Percentiles rank a stretch among this genome's conserved stretches.
phyloP scores from a whole-genome alignment of 2,797 vertebrate species.

The Hafferia zeledoni region DNA sequence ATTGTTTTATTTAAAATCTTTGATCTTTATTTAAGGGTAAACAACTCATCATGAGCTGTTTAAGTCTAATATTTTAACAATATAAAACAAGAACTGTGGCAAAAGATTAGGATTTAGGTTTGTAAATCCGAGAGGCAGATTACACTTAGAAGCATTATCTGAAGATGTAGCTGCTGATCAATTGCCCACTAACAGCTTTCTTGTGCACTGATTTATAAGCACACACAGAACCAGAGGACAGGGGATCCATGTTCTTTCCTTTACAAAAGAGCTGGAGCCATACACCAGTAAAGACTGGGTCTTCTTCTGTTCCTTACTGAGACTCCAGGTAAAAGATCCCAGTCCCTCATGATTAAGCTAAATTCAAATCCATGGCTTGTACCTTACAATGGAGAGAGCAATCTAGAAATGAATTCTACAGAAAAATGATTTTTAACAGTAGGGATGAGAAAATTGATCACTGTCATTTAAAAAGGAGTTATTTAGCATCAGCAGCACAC shows the following conservation, averaged over 20 bases:
- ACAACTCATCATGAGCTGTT: not conserved
- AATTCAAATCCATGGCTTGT: not conserved
- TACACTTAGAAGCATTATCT: not conserved
- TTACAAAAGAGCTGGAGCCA: not conserved
- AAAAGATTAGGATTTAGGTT: not conserved
- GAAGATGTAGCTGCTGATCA: not conserved
- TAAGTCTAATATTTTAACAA: not conserved
- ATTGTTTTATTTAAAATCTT: not conserved
- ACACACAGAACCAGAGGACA: not conserved
- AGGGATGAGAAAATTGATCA: not conserved
- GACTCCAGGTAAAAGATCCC: not conserved
- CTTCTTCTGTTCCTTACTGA: not conserved
- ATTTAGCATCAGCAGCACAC: not conserved
- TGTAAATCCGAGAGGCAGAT: not conserved
- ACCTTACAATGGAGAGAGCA: not conserved
- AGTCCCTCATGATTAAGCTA: not conserved
- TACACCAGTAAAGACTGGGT: accelerated
- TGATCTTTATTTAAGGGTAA: not conserved
- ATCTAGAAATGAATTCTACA: not conserved
- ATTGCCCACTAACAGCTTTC: not conserved
- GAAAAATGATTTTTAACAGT: not conserved
- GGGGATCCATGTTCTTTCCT: not conserved
- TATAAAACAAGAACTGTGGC: not conserved
- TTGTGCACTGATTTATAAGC: not conserved
- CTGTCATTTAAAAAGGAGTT: not conserved